Evolutionary conservation across 2,888 invertebrate genomes (phyloP).

Genomic region (Pachycephus smyrnensis): DNA sequence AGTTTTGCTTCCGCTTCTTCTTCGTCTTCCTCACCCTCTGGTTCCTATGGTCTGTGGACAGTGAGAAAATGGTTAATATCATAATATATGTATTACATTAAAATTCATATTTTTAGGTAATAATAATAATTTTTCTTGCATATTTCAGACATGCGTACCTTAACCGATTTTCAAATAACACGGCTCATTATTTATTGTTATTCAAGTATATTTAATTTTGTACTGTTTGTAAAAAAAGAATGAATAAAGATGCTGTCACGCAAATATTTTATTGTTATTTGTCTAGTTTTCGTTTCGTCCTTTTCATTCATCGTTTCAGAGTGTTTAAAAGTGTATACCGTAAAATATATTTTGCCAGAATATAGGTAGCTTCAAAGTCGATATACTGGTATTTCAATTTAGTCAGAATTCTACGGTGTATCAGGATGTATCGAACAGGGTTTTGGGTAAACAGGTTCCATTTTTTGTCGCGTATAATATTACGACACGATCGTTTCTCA

Average conservation of each 20-base stretch:
- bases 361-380: not conserved
- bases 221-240: not conserved
- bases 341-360: too few species aligned
- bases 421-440: too few species aligned
- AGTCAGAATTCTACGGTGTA: too few species aligned
- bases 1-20: not conserved
- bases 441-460: too few species aligned
- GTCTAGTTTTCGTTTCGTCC: not conserved
- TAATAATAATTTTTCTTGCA: not conserved
- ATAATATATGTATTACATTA: not conserved
- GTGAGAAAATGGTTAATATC: not conserved
- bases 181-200: constrained; percentile 2
- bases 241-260: not conserved
- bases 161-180: not conserved
- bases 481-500: not conserved
- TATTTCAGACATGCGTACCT: not conserved
- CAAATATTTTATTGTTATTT: not conserved
- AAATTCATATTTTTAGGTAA: not conserved
- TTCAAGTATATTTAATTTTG: not conserved
- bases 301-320: too few species aligned
- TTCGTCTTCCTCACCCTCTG: not conserved
- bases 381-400: not conserved
- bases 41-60: not conserved
- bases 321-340: not conserved
- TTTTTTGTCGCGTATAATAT: not conserved